Base-by-base conservation (phyloP, 2,113 vertebrate species). In the Acinonyx jubatus region DNA sequence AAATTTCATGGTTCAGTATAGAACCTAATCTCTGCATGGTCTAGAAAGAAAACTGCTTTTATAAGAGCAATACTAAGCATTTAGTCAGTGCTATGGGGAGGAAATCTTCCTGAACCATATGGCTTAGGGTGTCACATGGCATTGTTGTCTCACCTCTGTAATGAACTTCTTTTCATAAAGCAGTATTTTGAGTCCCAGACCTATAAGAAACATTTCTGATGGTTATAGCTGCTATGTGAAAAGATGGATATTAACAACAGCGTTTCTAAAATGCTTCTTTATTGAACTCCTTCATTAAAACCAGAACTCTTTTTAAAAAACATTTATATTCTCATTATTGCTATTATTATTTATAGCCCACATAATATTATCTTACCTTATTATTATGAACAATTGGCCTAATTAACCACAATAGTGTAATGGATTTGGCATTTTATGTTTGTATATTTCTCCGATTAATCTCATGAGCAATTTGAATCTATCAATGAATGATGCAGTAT, bases 1-100 rank as follows among this genome's bases (percentile, higher is more conserved):
- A 83, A 18, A 84, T 94, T 83, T 96, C n/a, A 68, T 94, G 89
- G 61, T 71, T 88, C 69, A 91, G 18, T 65, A 25, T 96, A 45
- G 83, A 73, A 80, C 14, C 1, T 52, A 73, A 73, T 63, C 18
- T 90, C 50, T 94, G 11, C 5, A 45, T 25, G 4, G 8, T 45
- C 33, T 14, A 48, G 21, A 66, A 68, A 66, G 48, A 96, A 45
- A 81, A 71, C 2, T 18, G 25, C 33, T 79, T 87, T 71, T 89
- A 29, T 50, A 90, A 83, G 48, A 50, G 65, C n/a, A 96, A n/a
- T 61, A 79, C 61, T n/a, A 41, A 82, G 18, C 2, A 31, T 52
- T 71, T 79, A 41, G 18, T 33, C 10, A n/a, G 33, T 38, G n/a
- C 1, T 95, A 31, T 50, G 36, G 13, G 25, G 27, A 78, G 31